These are phyloP conservation scores for Pardosa pseudoannulata DNA, from an alignment of 2,888 invertebrate genomes.

Conservation along the genomic window DNA sequence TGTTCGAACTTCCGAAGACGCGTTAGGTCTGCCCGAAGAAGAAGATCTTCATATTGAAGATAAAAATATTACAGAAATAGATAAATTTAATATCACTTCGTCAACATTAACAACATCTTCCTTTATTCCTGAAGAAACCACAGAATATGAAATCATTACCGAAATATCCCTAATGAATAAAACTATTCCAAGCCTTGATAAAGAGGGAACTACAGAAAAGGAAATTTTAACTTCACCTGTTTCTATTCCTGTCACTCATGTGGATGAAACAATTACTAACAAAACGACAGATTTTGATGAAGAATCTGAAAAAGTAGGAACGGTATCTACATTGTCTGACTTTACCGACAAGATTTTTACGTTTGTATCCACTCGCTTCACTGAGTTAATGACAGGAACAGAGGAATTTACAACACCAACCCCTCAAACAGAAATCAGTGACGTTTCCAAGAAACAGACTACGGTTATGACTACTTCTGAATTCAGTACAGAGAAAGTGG, in stretches of 20 bases:
- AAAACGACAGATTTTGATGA: background rate
- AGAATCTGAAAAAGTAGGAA: background rate
- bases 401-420: background rate
- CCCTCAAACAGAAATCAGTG: background rate
- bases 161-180: slow-evolving; percentile 26
- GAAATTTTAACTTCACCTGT: background rate
- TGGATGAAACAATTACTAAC: background rate
- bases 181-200: slow-evolving; percentile 30
- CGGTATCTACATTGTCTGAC: background rate
- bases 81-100: background rate
- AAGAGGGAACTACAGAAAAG: slow-evolving; percentile 23
- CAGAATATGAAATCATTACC: slow-evolving; percentile 27
- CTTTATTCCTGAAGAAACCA: background rate
- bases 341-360: slow-evolving; percentile 52
- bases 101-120: background rate
- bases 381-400: slow-evolving; percentile 26
- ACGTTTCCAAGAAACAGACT: background rate
- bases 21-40: too few species aligned
- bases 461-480: background rate
- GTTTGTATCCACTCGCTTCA: slow-evolving; percentile 59
- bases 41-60: background rate
- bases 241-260: background rate
- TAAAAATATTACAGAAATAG: too few species aligned
- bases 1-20: background rate
- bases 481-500: background rate